These are phyloP conservation scores for Rhadina sibilatrix DNA, from an alignment of 2,113 vertebrate species.

Conservation along the genomic window DNA sequence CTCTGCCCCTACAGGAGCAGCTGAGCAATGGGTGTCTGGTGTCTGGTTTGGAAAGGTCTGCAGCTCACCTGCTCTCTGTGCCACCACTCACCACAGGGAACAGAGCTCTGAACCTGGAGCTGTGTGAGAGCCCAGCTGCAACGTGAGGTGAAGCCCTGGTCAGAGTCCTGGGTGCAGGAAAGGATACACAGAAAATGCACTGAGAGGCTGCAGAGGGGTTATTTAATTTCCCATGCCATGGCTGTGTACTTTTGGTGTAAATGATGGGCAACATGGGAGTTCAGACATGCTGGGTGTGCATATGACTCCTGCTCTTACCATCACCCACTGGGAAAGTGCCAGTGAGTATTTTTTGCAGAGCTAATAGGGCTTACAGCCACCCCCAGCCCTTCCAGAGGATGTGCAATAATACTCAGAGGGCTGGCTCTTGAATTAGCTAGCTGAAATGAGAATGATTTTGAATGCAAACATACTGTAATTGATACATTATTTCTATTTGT, in stretches of 20 bases:
- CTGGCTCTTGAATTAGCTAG: background rate
- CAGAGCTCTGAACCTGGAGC: background rate
- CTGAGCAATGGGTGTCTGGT: background rate
- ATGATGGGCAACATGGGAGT: background rate
- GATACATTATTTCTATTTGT: background rate
- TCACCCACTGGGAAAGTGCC: background rate
- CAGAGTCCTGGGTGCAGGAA: background rate
- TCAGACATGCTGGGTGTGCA: background rate
- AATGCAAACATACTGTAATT: background rate
- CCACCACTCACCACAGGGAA: background rate
- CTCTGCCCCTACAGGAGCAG: background rate
- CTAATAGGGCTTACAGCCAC: background rate
- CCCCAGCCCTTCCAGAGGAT: background rate
- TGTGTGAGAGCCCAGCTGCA: background rate
- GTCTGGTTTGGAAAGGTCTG: background rate
- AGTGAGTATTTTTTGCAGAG: background rate
- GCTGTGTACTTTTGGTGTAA: background rate
- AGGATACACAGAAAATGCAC: background rate
- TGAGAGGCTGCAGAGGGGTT: background rate
- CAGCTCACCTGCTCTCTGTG: background rate
- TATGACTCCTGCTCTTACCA: background rate
- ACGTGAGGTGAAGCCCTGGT: accelerated
- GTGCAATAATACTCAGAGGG: background rate
- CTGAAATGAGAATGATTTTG: background rate
- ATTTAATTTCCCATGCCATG: background rate